Percentiles rank a stretch among this genome's conserved stretches.
Evolutionary conservation across 1,140 invertebrate species (phyloP).

Genomic region (Harpegnathos saltator): DNA sequence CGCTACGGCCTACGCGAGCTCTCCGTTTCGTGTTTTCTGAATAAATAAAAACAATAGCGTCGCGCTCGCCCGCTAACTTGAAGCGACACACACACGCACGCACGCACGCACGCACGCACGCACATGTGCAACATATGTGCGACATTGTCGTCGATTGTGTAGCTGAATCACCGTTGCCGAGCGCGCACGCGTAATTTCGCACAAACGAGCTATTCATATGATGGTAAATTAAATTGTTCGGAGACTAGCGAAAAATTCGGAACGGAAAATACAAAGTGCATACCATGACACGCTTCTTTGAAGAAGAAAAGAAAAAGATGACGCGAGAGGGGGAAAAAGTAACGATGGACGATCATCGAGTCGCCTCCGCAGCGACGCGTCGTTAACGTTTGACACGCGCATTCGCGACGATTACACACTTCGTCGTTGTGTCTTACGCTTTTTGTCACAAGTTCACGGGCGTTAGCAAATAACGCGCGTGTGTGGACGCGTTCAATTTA

Average conservation of each 20-base stretch:
- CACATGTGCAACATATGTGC: too few relatives aligned
- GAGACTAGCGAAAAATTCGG: too few relatives aligned
- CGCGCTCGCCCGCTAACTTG: background rate
- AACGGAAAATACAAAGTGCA: too few relatives aligned
- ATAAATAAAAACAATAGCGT: constrained; percentile 42
- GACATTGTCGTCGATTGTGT: background rate
- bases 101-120: too few relatives aligned
- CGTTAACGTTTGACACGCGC: too few relatives aligned
- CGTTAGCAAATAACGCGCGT: constrained; percentile 26
- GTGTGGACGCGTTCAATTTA: constrained; percentile 36
- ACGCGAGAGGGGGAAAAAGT: too few relatives aligned
- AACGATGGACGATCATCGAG: too few relatives aligned
- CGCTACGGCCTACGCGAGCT: background rate
- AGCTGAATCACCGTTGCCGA: constrained; percentile 12
- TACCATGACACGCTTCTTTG: too few relatives aligned
- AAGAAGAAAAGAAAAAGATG: too few relatives aligned
- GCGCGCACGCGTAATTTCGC: background rate
- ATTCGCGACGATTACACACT: background rate
- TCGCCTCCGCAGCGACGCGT: too few relatives aligned
- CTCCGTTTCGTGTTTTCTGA: constrained; percentile 21
- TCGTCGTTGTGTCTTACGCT: constrained; percentile 17
- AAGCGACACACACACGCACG: background rate
- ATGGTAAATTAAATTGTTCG: too few relatives aligned
- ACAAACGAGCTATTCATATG: background rate
- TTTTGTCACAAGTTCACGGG: constrained; percentile 46